A percentile compares a stretch with the other conserved stretches of the same genome.
Conservation (phyloP, 1,140 invertebrate genomes). For the Drosophila sp. region DNA sequence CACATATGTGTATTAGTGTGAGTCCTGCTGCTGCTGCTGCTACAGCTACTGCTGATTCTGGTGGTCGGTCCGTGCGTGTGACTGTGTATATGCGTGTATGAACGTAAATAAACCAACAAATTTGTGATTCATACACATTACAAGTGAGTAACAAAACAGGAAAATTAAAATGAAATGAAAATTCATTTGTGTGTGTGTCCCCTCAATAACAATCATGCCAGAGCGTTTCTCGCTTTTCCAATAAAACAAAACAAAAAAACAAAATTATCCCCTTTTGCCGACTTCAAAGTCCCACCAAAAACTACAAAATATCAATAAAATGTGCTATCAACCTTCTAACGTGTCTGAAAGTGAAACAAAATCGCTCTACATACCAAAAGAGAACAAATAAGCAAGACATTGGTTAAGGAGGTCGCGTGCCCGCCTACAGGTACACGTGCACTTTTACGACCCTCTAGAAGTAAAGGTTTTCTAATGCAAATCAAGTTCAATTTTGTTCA, state of each 20-base stretch:
- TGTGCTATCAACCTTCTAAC: too few relatives aligned
- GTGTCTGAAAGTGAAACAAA: neutral
- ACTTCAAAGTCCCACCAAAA: too few relatives aligned
- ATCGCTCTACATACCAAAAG: neutral
- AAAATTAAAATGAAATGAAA: conserved; percentile 13
- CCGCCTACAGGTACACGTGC: too few relatives aligned
- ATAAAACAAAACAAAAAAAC: too few relatives aligned
- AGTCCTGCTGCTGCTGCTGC: neutral
- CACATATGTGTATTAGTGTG: conserved; percentile 21
- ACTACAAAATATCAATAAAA: neutral
- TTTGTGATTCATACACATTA: conserved; percentile 53
- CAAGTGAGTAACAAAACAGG: conserved; percentile 58
- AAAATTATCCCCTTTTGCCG: too few relatives aligned
- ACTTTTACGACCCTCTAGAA: too few relatives aligned
- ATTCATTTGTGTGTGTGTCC: conserved; percentile 3
- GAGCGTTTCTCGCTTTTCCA: too few relatives aligned
- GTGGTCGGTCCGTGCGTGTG: conserved; percentile 12
- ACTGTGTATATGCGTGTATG: conserved; percentile 39
- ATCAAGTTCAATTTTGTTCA: too few relatives aligned
- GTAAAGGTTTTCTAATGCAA: too few relatives aligned
- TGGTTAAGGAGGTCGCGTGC: too few relatives aligned
- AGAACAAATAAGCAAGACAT: neutral
- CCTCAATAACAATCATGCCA: too few relatives aligned
- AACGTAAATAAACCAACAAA: conserved; percentile 73
- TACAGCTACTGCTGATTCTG: conserved; percentile 1